Evolutionary conservation across 2,797 vertebrate species (phyloP), one percentile per base, ranked within the genome.

Genomic region (Rallus crepitans): DNA sequence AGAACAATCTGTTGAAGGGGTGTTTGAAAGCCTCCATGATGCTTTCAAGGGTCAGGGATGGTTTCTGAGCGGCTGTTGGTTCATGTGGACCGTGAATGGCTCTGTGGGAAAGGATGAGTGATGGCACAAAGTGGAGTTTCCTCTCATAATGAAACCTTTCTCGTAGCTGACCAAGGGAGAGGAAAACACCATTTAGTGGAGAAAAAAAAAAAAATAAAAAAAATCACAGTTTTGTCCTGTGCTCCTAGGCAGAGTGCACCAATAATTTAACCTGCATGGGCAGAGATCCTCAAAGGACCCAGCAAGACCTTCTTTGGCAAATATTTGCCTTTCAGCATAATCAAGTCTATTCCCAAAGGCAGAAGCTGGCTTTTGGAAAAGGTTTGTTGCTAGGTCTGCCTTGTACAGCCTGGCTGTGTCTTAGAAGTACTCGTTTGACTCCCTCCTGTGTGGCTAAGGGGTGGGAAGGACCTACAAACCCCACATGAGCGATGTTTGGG

Each of bases 291-390:
- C 4, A 2, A 45, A 83, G 80, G 39, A 81, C 31, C 15, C 35
- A 79, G 23, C 14, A 66, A 59, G 45, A 69, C 19, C 16, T 60
- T 56, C 53, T 59, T 47, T 33, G 40, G 64, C 39, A 87, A 82
- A 85, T 93, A 80, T 92, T 95, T 90, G 19, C n/a, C 47, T 71
- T 90, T 90, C 47, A 60, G 35, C 35, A 56, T 25, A 30, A 30
- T 9, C 20, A 50, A 50, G n/a, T 61, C 7, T 24, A 21, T 65
- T 81, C 79, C 53, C 61, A 61, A 64, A 59, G 39, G 33, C 40
- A 48, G 66, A 73, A 17, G 3, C 3, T 80, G 60, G 16, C 18
- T 75, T 64, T 60, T 47, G 61, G 40, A 48, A 39, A 71, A 77
- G 64, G 1, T 5, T 82, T 91, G 89, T 72, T 73, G 11, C 31